Percentiles rank a stretch among this genome's conserved stretches.
Evolutionary conservation across 2,888 invertebrate genomes (phyloP).

Genomic region (Lasioglossum leucozonium): DNA sequence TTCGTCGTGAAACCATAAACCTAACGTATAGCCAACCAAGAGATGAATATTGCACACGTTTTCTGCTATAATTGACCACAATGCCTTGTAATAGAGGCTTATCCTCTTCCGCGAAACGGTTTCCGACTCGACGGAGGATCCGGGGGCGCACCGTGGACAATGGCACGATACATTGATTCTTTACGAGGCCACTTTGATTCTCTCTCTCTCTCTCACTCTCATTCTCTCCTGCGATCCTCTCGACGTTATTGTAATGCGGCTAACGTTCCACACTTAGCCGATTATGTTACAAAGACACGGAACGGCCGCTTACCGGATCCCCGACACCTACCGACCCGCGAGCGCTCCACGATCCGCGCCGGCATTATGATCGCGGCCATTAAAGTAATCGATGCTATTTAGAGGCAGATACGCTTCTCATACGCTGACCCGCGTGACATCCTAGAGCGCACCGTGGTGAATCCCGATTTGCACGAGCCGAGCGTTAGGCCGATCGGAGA

Average conservation of each 20-base stretch:
- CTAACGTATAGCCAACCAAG: background rate
- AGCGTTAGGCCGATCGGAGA: background rate
- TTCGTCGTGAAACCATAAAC: background rate
- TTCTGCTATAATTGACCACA: background rate
- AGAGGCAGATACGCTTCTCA: constrained; percentile 62
- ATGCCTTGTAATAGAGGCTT: constrained; percentile 3
- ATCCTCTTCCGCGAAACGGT: constrained; percentile 39
- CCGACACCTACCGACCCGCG: constrained; percentile 66
- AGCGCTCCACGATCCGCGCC: constrained; percentile 49
- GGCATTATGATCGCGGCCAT: constrained; percentile 67
- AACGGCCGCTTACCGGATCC: constrained; percentile 55
- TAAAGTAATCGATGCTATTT: constrained; percentile 70
- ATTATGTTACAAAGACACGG: constrained; percentile 67
- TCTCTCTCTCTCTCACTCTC: background rate
- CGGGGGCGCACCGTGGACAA: constrained; percentile 45
- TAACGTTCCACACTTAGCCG: constrained; percentile 41
- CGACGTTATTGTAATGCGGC: constrained; percentile 51
- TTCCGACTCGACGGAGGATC: background rate
- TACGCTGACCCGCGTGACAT: constrained; percentile 58
- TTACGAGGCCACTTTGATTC: constrained; percentile 50
- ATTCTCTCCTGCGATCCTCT: background rate
- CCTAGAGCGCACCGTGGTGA: constrained; percentile 42
- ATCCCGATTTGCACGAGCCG: constrained; percentile 41
- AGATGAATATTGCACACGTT: background rate
- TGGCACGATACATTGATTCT: constrained; percentile 59